These are phyloP conservation scores for Salpingus planirostris DNA, from an alignment of 2,888 invertebrate genomes.

Conservation along the genomic window DNA sequence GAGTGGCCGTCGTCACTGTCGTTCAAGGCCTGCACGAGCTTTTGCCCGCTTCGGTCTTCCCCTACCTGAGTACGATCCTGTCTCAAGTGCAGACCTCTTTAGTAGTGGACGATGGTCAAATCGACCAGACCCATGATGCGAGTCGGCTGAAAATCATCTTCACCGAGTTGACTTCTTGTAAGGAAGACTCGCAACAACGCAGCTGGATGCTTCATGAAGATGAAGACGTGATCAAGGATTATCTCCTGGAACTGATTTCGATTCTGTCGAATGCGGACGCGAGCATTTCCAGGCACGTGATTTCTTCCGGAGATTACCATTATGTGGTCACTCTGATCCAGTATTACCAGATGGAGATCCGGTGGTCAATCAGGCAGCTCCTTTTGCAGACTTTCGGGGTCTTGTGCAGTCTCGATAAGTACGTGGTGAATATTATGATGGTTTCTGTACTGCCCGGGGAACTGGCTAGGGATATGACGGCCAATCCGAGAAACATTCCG, in stretches of 20 bases:
- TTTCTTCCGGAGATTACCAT: conserved; percentile 75
- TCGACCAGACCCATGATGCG: conserved; percentile 78
- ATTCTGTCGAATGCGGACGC: conserved; percentile 90
- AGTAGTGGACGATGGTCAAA: conserved; percentile 52
- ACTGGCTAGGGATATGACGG: conserved; percentile 75
- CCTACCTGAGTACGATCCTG: conserved; percentile 48
- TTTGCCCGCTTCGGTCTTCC: conserved; percentile 51
- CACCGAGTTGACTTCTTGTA: conserved; percentile 75
- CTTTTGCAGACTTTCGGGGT: conserved; percentile 79
- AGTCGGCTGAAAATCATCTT: conserved; percentile 74
- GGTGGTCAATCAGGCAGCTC: conserved; percentile 76
- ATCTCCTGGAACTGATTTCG: conserved; percentile 71
- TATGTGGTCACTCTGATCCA: conserved; percentile 78
- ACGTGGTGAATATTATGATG: conserved; percentile 72
- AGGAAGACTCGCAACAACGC: conserved; percentile 90
- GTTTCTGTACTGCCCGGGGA: conserved; percentile 86
- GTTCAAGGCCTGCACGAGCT: conserved; percentile 47
- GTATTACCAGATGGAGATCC: conserved; percentile 93
- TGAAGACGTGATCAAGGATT: conserved; percentile 78
- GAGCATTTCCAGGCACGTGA: conserved; percentile 74
- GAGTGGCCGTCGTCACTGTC: conserved; percentile 75
- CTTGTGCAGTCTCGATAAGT: conserved; percentile 76
- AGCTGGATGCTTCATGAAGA: conserved; percentile 95
- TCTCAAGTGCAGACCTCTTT: conserved; percentile 53
- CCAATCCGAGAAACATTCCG: conserved; percentile 67